Base-by-base conservation (phyloP, 2,888 invertebrate species). In the Ferdinandea cuprea region DNA sequence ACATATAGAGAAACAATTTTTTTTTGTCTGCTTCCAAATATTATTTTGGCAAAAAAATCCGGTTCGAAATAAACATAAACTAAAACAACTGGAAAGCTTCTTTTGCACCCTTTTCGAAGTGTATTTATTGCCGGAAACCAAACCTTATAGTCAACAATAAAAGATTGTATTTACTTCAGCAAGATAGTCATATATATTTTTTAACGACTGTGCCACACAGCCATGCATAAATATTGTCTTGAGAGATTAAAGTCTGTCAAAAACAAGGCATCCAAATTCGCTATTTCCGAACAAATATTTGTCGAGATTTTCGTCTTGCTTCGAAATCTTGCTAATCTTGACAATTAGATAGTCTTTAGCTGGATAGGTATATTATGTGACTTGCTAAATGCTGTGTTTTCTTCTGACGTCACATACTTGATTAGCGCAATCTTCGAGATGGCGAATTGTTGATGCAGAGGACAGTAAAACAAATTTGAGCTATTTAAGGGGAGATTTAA, bases 271-370 rank as follows among this genome's bases (percentile, higher is more conserved):
- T 35, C 37, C 11, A 32, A 54, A 58, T 74, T 63, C 58, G 65
- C 54, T 65, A 71, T 54, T 81, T 81, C 81, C 76, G 76, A 46
- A n/a, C 21, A 81, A 81, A 81, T 81, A 81, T 81, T 76, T 65
- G 65, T 40, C 1, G 9, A 40, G 21, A 15, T 52, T 15, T 42
- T 54, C 37, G 44, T 44, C 32, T 35, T n/a, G n/a, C n/a, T n/a
- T n/a, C n/a, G n/a, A n/a, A n/a, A n/a, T n/a, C n/a, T n/a, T 63
- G 25, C 21, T 35, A 17, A 9, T 48, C 21, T 5, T 25, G 25
- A 25, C 5, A 8, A 19, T 17, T 8, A 3, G 7, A 15, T 32
- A 46, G 32, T 69, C 8, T n/a, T n/a, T n/a, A n/a, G n/a, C n/a
- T n/a, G n/a, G n/a, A n/a, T 25, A 37, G 6, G 42, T 13, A 17